These are phyloP conservation scores for Corydoras maculifer DNA, from an alignment of 2,113 vertebrate species.

Conservation along the genomic window DNA sequence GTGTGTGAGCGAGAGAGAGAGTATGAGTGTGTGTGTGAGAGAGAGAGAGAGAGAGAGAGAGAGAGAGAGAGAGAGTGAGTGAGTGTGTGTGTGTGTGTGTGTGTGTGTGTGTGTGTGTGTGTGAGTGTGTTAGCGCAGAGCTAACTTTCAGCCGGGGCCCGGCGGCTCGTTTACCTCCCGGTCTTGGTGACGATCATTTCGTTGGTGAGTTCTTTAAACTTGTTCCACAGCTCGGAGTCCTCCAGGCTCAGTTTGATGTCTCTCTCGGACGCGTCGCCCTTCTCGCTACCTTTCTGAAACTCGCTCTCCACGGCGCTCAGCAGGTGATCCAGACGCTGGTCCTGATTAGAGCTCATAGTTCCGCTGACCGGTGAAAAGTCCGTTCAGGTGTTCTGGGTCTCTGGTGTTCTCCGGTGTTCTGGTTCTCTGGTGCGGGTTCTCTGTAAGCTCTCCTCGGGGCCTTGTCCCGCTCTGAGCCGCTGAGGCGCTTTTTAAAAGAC, in stretches of 20 bases:
- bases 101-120: too few species aligned
- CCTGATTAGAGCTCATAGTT: slow-evolving; percentile 64
- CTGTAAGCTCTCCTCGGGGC: neutral
- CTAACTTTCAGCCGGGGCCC: neutral
- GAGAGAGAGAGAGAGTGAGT: too few species aligned
- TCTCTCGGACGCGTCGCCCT: slow-evolving; percentile 68
- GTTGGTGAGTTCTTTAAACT: slow-evolving; percentile 74
- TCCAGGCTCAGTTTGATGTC: slow-evolving; percentile 72
- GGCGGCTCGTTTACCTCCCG: slow-evolving; percentile 56
- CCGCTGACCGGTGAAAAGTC: slow-evolving; percentile 12
- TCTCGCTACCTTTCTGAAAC: slow-evolving; percentile 72
- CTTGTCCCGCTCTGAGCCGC: slow-evolving; percentile 26
- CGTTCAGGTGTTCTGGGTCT: too few species aligned
- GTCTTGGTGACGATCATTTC: slow-evolving; percentile 78
- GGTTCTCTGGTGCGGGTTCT: too few species aligned
- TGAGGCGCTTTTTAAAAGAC: slow-evolving; percentile 57
- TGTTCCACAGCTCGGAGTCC: slow-evolving; percentile 68
- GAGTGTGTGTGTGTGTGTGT: neutral
- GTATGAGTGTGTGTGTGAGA: too few species aligned
- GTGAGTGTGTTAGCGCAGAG: neutral
- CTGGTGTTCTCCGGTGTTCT: neutral
- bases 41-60: neutral
- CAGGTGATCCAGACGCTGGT: slow-evolving; percentile 72
- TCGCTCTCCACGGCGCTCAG: slow-evolving; percentile 73
- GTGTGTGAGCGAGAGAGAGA: neutral